A percentile compares a stretch with the other conserved stretches of the same genome.
Evolutionary conservation across 2,113 vertebrate genomes (phyloP).

Genomic region (Boulengeromyrus knoepffleri): DNA sequence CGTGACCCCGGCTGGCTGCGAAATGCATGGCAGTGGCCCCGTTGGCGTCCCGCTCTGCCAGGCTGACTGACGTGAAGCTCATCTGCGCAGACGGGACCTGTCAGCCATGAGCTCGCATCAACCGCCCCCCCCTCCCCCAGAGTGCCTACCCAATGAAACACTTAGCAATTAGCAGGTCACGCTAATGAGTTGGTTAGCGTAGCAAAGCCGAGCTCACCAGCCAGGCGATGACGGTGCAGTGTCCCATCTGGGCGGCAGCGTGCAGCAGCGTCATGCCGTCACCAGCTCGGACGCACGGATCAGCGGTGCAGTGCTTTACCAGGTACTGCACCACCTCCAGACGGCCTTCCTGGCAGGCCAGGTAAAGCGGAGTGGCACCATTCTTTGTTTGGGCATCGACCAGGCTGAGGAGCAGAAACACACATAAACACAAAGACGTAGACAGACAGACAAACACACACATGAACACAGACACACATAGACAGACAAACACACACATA

Average conservation of each 20-base stretch:
- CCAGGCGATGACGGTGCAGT: constrained; percentile 90
- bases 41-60: constrained; percentile 73
- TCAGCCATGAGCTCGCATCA: background rate
- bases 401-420: constrained; percentile 56
- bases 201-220: constrained; percentile 65
- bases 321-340: constrained; percentile 89
- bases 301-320: constrained; percentile 83
- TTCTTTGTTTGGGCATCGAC: constrained; percentile 92
- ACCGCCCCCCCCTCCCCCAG: background rate
- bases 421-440: background rate
- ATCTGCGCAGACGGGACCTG: constrained; percentile 53
- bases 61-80: constrained; percentile 79
- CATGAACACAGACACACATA: too few relatives aligned
- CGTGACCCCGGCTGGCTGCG: constrained; percentile 82
- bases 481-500: background rate
- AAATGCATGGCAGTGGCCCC: constrained; percentile 96
- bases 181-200: background rate
- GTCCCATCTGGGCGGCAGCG: constrained; percentile 94
- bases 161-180: background rate
- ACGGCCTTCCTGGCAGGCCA: constrained; percentile 97
- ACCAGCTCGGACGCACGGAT: constrained; percentile 72
- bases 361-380: constrained; percentile 95
- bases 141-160: background rate
- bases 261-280: constrained; percentile 94
- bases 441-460: background rate